A percentile compares a stretch with the other conserved stretches of the same genome.
These are phyloP conservation scores for Indri indri DNA, from an alignment of 2,113 vertebrate genomes.

Conservation along the genomic window DNA sequence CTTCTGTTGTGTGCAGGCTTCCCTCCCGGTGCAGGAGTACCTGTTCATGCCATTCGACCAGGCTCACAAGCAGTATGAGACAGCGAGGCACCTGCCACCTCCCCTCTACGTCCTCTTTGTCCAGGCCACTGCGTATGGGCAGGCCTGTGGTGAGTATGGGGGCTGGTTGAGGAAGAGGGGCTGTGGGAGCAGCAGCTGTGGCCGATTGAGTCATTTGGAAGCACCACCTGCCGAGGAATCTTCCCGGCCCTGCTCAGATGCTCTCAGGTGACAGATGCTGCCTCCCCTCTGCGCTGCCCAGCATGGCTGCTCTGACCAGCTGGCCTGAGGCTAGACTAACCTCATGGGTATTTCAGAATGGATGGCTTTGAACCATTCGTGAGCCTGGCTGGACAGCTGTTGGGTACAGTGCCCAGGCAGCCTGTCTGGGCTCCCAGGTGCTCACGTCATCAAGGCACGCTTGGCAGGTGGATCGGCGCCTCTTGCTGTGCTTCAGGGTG, in stretches of 20 bases:
- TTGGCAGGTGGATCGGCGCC: background rate
- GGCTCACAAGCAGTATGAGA: constrained; percentile 95
- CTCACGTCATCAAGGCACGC: background rate
- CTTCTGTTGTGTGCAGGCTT: constrained; percentile 86
- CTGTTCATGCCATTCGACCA: constrained; percentile 97
- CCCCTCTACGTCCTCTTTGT: constrained; percentile 97
- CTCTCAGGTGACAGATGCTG: constrained; percentile 22
- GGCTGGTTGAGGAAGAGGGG: background rate
- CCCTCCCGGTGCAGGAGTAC: constrained; percentile 96
- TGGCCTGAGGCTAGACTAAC: constrained; percentile 1
- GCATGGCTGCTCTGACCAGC: constrained; percentile 53
- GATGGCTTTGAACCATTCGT: constrained; percentile 27
- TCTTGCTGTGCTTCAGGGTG: background rate
- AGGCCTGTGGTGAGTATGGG: constrained; percentile 93
- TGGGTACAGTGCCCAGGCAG: background rate
- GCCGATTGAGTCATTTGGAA: background rate
- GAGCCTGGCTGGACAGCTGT: background rate
- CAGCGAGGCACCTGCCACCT: constrained; percentile 93
- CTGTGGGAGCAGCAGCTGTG: background rate
- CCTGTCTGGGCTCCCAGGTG: background rate
- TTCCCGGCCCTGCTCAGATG: background rate
- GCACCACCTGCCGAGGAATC: background rate
- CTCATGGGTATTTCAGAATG: constrained; percentile 16
- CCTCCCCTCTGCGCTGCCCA: background rate
- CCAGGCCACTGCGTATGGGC: constrained; percentile 95